Conservation (phyloP, 2,888 invertebrate genomes). For the Pogonocherus hispidulus region DNA sequence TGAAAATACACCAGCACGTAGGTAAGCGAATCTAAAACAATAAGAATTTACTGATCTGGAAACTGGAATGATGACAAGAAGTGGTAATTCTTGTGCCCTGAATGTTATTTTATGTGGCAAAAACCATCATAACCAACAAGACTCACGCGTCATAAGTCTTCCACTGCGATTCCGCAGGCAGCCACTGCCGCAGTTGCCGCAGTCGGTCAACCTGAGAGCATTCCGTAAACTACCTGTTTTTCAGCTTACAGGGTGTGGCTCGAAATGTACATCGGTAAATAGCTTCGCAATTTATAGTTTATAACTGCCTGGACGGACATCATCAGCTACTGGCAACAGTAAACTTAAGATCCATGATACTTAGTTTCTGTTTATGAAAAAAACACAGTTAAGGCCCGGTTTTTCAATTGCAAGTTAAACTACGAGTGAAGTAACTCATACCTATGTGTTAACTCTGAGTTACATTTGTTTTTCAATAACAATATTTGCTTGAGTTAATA, state of each 20-base stretch:
- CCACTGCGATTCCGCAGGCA: constrained; percentile 27
- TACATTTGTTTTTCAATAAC: no score
- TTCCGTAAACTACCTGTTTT: constrained; percentile 36
- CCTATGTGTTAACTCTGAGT: no score
- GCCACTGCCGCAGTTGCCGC: constrained; percentile 33
- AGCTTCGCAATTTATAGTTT: not conserved
- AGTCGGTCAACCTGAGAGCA: constrained; percentile 35
- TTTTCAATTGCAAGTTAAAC: no score
- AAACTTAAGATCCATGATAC: no score
- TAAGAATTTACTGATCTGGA: constrained; percentile 59
- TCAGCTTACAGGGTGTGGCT: constrained; percentile 16
- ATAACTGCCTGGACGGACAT: no score
- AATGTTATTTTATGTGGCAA: constrained; percentile 59
- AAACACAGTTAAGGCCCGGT: no score
- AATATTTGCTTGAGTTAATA: no score
- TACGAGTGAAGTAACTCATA: no score
- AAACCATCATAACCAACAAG: constrained; percentile 60
- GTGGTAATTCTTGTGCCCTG: constrained; percentile 60
- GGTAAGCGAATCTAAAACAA: constrained; percentile 50
- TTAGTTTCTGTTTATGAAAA: no score
- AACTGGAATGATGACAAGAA: constrained; percentile 61
- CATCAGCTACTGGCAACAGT: no score
- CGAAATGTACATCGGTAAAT: not conserved
- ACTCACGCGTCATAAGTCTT: constrained; percentile 61
- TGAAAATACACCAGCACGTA: constrained; percentile 35